Evolutionary conservation across 2,113 vertebrate species (phyloP).

Genomic region (Elachura formosa): DNA sequence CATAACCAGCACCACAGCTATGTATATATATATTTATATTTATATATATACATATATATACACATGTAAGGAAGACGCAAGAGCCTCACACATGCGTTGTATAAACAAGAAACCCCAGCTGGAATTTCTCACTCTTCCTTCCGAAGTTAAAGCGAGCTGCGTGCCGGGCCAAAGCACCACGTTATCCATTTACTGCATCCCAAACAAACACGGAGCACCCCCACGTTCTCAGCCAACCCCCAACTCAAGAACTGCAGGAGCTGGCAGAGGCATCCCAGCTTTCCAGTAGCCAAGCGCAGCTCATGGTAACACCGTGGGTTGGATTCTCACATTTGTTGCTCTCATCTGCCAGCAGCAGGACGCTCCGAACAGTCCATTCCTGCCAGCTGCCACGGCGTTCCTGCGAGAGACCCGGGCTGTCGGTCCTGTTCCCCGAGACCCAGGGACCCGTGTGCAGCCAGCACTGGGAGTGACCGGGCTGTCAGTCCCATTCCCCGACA

Average conservation of each 20-base stretch:
- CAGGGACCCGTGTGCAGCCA: neutral
- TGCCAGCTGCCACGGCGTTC: neutral
- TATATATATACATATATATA: accelerated
- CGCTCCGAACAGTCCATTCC: neutral
- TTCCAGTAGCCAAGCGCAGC: neutral
- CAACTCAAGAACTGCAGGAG: neutral
- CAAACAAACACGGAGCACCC: neutral
- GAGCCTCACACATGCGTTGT: neutral
- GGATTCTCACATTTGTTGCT: neutral
- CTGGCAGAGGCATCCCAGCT: neutral
- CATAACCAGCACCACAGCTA: neutral
- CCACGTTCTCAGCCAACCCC: neutral
- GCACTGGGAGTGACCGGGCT: too few relatives aligned
- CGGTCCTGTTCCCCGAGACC: neutral
- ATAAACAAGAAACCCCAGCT: neutral
- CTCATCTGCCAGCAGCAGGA: neutral
- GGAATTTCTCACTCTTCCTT: neutral
- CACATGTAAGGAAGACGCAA: neutral
- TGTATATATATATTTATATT: too few relatives aligned
- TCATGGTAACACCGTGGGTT: neutral
- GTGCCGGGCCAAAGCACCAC: neutral
- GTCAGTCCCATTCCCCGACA: neutral
- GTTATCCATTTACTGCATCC: neutral
- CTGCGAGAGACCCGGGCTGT: accelerated
- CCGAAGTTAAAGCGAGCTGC: neutral